Conservation (phyloP, 2,797 vertebrate genomes). For the Poecilia gillii region DNA sequence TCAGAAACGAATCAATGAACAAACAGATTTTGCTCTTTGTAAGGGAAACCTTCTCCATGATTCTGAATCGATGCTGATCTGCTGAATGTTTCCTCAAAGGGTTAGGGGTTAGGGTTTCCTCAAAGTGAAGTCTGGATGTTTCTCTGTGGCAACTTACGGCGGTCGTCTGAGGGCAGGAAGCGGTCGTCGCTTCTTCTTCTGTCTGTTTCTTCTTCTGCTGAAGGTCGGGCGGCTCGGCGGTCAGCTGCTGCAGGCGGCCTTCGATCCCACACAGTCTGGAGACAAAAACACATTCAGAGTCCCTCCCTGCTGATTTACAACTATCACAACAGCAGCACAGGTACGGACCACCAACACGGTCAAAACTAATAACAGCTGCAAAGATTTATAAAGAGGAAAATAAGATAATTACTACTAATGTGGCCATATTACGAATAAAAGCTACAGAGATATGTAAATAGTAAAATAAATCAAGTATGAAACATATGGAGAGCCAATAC, state of each 20-base stretch:
- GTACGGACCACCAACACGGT: background rate
- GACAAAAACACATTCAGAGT: constrained; percentile 26
- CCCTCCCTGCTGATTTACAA: background rate
- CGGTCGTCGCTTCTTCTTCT: constrained; percentile 38
- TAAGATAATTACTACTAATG: background rate
- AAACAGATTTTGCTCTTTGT: background rate
- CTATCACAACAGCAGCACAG: background rate
- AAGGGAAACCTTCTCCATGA: background rate
- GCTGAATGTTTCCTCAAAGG: background rate
- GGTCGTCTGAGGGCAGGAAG: constrained; percentile 35
- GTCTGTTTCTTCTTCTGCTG: constrained; percentile 50
- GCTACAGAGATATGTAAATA: background rate
- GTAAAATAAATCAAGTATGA: background rate
- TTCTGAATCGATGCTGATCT: background rate
- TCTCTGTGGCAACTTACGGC: constrained; percentile 55
- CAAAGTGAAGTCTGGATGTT: background rate
- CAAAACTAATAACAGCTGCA: background rate
- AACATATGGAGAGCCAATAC: background rate
- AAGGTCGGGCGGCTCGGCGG: constrained; percentile 53
- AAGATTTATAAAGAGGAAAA: background rate
- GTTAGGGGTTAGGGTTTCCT: background rate
- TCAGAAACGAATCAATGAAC: background rate
- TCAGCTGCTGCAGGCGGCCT: constrained; percentile 56
- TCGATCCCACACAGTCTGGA: constrained; percentile 62
- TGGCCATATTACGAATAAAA: background rate